Evolutionary conservation across 2,888 invertebrate species (phyloP), one percentile per base, ranked within the genome.

Genomic region (Apomyelois bistriatella): DNA sequence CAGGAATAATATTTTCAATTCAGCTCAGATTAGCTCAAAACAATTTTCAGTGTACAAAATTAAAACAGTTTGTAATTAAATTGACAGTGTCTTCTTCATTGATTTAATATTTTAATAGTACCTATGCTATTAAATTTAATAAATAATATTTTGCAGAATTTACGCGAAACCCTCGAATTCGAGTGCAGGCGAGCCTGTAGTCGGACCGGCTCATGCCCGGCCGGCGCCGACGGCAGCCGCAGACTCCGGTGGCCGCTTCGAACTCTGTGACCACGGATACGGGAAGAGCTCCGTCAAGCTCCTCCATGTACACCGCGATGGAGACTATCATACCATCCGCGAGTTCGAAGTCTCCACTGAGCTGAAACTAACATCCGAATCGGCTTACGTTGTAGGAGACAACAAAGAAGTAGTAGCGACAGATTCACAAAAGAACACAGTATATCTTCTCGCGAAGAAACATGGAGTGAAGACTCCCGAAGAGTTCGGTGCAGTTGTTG

Each of bases 351-450:
- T 90, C 52, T 84, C 92, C 66, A 95, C 95, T 0, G 93, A 94
- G 63, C 84, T 96, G 46, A 94, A 94, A 62, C 82, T 96, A 52
- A 90, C 92, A 56, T 93, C 93, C 2, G 93, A 94, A 70, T 93
- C 93, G 60, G 95, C 96, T 60, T 96, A 95, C 77, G 81, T 94
- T 0, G 72, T 90, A 59, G 94, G 94, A n/a, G 94, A 96, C 79
- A 96, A 96, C 72, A 92, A 93, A 49, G 94, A 95, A 70, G 94
- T 96, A 56, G 94, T 96, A 13, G 95, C 95, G 9, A 96, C 96
- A 0, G 96, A 96, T 71, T 94, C 95, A 0, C 96, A 96, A 76
- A 96, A 96, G 82, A 96, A 96, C 72, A 95, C 95, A 0, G 94
- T 96, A 36, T 96, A 95, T 72, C 79, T 96, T 37, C 76, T 96